Evolutionary conservation across 2,797 vertebrate genomes (phyloP).

Genomic region (Sebastes cheni): DNA sequence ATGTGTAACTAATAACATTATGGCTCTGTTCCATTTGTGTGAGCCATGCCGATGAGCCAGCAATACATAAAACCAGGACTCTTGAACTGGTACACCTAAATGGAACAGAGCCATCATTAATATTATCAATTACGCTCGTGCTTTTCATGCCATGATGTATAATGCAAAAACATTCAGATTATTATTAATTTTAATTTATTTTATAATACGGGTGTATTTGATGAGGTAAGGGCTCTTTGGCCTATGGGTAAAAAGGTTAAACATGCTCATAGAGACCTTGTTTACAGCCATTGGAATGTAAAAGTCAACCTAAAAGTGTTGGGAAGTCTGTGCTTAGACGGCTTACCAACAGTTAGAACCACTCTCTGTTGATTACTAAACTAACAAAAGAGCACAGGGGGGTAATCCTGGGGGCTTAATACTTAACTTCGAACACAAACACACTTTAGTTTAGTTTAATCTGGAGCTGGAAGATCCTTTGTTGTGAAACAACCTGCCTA

Average conservation of each 20-base stretch:
- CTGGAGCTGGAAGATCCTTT: constrained; percentile 27
- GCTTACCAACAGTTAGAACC: constrained; percentile 50
- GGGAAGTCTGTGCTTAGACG: constrained; percentile 4
- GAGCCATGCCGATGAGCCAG: neutral
- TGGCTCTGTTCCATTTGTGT: neutral
- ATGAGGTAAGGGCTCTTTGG: neutral
- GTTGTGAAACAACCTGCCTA: neutral
- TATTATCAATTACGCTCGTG: neutral
- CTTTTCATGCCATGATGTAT: neutral
- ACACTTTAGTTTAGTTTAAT: constrained; percentile 50
- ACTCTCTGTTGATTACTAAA: constrained; percentile 50
- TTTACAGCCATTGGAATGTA: constrained; percentile 1
- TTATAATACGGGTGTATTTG: neutral
- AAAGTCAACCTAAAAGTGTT: constrained; percentile 15
- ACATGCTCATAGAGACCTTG: neutral
- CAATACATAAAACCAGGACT: neutral
- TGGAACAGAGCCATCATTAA: neutral
- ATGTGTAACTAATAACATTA: neutral
- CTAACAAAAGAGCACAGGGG: constrained; percentile 48
- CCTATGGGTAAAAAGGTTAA: neutral
- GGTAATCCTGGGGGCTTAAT: constrained; percentile 56
- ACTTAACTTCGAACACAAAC: constrained; percentile 13
- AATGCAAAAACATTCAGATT: neutral
- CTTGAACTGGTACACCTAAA: neutral
- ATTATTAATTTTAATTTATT: neutral